phyloP scores from a whole-genome alignment of 2,888 invertebrate species.

The Epistrophella euchroma region DNA sequence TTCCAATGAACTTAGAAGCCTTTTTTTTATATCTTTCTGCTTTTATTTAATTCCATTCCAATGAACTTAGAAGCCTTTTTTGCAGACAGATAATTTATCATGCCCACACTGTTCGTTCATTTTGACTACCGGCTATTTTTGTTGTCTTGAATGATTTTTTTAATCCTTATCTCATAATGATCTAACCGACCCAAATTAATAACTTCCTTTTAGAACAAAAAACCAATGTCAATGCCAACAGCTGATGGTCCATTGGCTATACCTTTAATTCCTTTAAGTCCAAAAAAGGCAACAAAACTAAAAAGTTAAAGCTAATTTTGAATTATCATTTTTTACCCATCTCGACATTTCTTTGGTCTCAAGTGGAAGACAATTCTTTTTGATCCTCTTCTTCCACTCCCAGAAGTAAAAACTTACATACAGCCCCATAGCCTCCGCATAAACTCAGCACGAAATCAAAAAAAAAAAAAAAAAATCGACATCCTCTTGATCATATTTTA shows the following conservation, averaged over 20 bases:
- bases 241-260: neutral
- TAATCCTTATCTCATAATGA: neutral
- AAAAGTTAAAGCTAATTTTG: neutral
- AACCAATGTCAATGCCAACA: constrained; percentile 29
- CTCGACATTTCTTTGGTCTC: neutral
- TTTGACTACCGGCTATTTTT: constrained; percentile 5
- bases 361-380: neutral
- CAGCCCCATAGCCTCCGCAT: neutral
- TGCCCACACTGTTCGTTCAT: neutral
- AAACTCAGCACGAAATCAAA: neutral
- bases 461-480: constrained; percentile 30
- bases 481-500: constrained; percentile 51
- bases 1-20: no score
- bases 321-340: constrained; percentile 16
- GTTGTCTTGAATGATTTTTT: neutral
- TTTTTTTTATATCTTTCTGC: neutral
- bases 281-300: neutral
- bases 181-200: neutral
- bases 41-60: neutral
- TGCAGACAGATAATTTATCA: neutral
- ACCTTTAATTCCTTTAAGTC: neutral
- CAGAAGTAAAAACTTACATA: neutral
- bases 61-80: neutral
- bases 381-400: neutral
- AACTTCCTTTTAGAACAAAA: neutral